Evolutionary conservation across 2,113 vertebrate species (phyloP), one percentile per base, ranked within the genome.

Genomic region (Regulus satrapa): DNA sequence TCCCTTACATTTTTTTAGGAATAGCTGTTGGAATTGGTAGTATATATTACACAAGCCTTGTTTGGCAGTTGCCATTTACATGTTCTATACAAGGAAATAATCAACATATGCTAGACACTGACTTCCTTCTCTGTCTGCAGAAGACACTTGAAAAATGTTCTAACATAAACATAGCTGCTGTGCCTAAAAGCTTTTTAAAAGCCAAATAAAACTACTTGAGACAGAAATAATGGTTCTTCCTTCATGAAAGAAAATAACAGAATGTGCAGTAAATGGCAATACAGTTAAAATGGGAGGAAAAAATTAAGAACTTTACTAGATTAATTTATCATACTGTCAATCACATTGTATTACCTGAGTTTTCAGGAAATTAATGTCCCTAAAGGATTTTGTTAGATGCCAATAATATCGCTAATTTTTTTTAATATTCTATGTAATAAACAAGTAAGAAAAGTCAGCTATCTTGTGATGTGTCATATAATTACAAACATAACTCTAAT

Each of bases 131-230:
- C 14, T 5, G 5, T 34, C 74, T 89, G 43, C 38, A 79, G 32
- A 71, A 55, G 5, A 40, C 8, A 10, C 48, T 82, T 93, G 74
- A 88, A 92, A 93, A 75, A 75, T 51, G 54, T 43, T 77, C 51
- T 14, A 26, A 74, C 0, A 2, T 79, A 75, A 79, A 88, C 4
- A 8, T 34, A 85, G n/a, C 58, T 64, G 18, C 58, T 26, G 16
- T 76, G 54, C 51, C 58, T 85, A 76, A 96, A 94, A 96, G 81
- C 74, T 77, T 86, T 92, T 63, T 28, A 92, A 95, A 85, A 95
- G 75, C 52, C 34, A 73, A 83, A 56, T 69, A 90, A 88, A 96
- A 78, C 49, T 91, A 56, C 72, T 69, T 66, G 41, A 92, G 67
- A 56, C 36, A 91, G 76, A 91, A 92, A 25, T 94, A 80, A 80